phyloP scores from a whole-genome alignment of 2,797 vertebrate species.

The Acomys russatus region DNA sequence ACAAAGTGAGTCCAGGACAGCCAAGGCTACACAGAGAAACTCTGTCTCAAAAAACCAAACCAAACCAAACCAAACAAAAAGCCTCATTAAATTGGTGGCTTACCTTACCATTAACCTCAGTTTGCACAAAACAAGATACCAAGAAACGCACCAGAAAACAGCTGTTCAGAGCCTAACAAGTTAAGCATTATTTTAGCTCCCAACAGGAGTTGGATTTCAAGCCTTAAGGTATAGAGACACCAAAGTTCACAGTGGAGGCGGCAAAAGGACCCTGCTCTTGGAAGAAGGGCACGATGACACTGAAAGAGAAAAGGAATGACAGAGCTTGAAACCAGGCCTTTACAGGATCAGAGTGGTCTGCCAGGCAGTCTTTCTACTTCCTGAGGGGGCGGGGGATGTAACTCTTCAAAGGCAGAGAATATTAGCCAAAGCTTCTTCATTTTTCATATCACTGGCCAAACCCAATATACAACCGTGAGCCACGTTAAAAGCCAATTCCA shows the following conservation, averaged over 20 bases:
- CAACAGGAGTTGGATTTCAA: neutral
- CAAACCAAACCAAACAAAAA: neutral
- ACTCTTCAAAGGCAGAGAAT: neutral
- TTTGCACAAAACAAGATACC: neutral
- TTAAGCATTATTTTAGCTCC: neutral
- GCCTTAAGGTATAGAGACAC: neutral
- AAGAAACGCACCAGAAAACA: conserved; percentile 1
- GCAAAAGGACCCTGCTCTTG: neutral
- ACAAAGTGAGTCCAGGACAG: too few species aligned
- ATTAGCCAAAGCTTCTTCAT: neutral
- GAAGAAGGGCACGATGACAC: neutral
- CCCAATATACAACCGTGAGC: conserved; percentile 6
- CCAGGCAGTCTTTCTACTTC: neutral
- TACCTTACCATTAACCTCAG: neutral
- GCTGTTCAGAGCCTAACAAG: neutral
- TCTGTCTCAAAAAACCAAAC: too few species aligned
- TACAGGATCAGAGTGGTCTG: neutral
- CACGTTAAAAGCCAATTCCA: conserved; percentile 23
- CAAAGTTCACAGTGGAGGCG: neutral
- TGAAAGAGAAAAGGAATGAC: neutral
- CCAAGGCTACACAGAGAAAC: too few species aligned
- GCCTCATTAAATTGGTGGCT: neutral
- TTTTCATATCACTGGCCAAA: neutral
- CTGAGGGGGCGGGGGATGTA: neutral
- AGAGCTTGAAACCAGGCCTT: neutral